Base-by-base conservation (phyloP, 2,797 vertebrate genomes). In the Chromis chromis region DNA sequence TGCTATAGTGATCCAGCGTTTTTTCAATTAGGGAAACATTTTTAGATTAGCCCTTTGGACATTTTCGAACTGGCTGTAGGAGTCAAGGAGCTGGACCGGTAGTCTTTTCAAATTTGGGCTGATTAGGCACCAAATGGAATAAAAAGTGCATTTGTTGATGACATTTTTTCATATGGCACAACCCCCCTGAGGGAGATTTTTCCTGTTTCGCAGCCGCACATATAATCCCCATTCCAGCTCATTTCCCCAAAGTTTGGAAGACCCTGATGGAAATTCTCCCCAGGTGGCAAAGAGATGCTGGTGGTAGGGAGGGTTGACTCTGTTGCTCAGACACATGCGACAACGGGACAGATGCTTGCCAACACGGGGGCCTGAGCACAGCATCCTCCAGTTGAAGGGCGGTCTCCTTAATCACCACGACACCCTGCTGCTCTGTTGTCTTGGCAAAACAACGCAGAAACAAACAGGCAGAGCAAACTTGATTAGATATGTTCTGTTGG, bases 341-440 rank as follows among this genome's bases (percentile, higher is more conserved):
- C 63, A 57, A 59, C 13, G 33, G 59, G 79, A 73, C 88, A 90
- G 84, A 89, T 81, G 83, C 86, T 83, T 65, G 72, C 75, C 71
- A 79, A 84, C 83, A 65, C 11, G 46, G 80, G 81, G 74, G 73
- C 84, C 81, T 31, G 80, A 82, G 71, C 76, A 28, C 72, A 75
- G 79, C 82, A 76, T 84, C 83, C 73, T 79, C 64, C 71, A 73
- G 79, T 28, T 85, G 81, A 86, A 82, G 81, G 82, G 85, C 46
- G 68, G 85, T 69, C 81, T 88, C 67, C 73, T 80, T 89, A 92
- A 90, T 90, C 91, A 89, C 86, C 59, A 58, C 19, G 77, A 81
- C 74, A 52, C 79, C 88, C 86, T 0, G 86, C 83, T 68, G 89
- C 80, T 85, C 74, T 48, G 69, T 76, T 84, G 80, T 82, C 77